phyloP scores from a whole-genome alignment of 2,113 vertebrate species.

The Sarotherodon lohbergeri region DNA sequence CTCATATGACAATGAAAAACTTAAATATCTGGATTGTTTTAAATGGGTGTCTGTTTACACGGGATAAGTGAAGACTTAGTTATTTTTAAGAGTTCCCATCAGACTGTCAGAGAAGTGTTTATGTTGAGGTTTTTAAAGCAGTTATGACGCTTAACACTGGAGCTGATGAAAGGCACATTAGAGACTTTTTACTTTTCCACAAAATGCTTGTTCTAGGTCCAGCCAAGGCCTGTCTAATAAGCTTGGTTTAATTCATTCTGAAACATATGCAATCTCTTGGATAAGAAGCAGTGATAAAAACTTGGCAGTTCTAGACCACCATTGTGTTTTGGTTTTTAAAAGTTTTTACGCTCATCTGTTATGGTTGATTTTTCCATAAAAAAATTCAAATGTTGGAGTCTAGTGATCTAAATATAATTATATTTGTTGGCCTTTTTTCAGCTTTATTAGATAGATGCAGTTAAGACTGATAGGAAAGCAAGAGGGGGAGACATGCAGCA shows the following conservation, averaged over 20 bases:
- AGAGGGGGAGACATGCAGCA: neutral
- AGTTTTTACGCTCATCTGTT: neutral
- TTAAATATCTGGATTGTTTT: neutral
- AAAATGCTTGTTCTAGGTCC: neutral
- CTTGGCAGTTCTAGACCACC: rapidly evolving
- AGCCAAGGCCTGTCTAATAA: rapidly evolving
- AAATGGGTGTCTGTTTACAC: neutral
- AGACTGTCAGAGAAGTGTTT: neutral
- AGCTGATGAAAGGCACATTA: neutral
- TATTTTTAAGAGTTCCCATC: neutral
- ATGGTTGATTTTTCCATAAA: neutral
- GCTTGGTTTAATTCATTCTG: neutral
- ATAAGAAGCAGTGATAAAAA: neutral
- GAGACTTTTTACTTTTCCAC: neutral
- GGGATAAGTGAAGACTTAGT: neutral
- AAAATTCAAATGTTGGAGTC: neutral
- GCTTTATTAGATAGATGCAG: neutral
- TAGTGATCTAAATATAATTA: neutral
- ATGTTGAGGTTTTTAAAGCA: neutral
- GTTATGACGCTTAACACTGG: neutral
- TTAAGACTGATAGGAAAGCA: neutral
- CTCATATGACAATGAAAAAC: neutral
- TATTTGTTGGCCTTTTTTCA: neutral
- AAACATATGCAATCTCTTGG: neutral
- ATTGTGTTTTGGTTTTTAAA: neutral